phyloP scores from a whole-genome alignment of 2,797 vertebrate species.

The Sebastes minor region DNA sequence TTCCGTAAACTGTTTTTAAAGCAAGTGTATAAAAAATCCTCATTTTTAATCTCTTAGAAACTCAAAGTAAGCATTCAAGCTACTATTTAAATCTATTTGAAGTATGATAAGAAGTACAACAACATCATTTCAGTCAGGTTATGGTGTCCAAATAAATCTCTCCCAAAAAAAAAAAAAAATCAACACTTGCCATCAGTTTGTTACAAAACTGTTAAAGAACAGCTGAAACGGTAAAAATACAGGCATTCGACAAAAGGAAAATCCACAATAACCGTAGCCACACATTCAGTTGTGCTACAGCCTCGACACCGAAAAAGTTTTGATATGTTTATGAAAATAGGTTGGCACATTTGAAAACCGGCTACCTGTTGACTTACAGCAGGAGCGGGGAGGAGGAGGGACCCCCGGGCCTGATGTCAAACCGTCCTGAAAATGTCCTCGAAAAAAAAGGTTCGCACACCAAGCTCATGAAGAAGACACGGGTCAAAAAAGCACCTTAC shows the following conservation, averaged over 20 bases:
- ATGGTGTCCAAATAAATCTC: conserved; percentile 47
- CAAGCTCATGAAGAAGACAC: conserved; percentile 66
- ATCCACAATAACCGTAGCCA: conserved; percentile 54
- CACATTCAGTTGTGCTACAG: conserved; percentile 72
- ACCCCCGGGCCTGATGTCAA: conserved; percentile 47
- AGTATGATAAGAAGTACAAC: conserved; percentile 45
- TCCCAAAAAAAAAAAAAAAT: conserved; percentile 12
- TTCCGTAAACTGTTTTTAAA: conserved; percentile 58
- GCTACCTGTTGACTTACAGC: conserved; percentile 71
- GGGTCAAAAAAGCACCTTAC: conserved; percentile 76
- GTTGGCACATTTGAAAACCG: conserved; percentile 79
- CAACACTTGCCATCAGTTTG: conserved; percentile 44
- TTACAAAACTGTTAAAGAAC: conserved; percentile 64
- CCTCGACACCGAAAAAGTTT: conserved; percentile 52
- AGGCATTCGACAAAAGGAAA: conserved; percentile 64
- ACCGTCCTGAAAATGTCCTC: conserved; percentile 66
- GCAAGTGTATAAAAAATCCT: conserved; percentile 76
- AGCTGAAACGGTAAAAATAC: conserved; percentile 65
- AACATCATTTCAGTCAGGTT: conserved; percentile 31
- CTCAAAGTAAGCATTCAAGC: conserved; percentile 55
- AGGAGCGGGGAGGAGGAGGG: conserved; percentile 31
- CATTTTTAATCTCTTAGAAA: conserved; percentile 60
- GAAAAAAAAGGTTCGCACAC: conserved; percentile 31
- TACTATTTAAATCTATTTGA: conserved; percentile 49
- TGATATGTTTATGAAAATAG: conserved; percentile 86